Conservation (phyloP, 2,797 vertebrate genomes). For the Enteromius trimaculatus region DNA sequence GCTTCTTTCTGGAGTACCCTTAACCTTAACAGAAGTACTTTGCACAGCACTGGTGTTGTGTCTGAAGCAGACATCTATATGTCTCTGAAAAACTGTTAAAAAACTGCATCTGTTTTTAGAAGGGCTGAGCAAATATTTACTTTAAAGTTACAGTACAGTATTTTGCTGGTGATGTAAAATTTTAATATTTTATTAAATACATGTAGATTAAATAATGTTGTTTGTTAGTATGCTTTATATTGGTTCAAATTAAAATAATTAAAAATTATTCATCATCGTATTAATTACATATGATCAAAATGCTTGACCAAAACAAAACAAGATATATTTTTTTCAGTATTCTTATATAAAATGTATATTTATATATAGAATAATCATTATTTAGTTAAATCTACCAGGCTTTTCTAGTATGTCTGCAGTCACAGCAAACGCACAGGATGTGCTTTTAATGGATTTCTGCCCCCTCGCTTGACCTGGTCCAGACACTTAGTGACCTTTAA, state of each 20-base stretch:
- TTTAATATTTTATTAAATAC: not conserved
- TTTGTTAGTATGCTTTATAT: not conserved
- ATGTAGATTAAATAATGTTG: not conserved
- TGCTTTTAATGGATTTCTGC: slow-evolving; percentile 38
- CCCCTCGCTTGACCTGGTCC: slow-evolving; percentile 50
- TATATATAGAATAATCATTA: not conserved
- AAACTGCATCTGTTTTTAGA: not conserved
- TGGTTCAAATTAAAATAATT: not conserved
- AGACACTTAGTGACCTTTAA: slow-evolving; percentile 55
- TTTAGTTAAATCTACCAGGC: not conserved
- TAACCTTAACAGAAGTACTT: slow-evolving; percentile 27
- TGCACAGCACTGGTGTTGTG: not conserved
- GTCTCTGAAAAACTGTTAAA: not conserved
- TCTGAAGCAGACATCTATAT: not conserved
- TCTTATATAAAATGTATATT: not conserved
- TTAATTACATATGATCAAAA: not conserved
- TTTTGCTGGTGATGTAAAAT: not conserved
- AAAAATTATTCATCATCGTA: not conserved
- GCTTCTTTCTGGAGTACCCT: slow-evolving; percentile 14
- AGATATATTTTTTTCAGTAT: no score
- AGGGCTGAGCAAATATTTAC: not conserved
- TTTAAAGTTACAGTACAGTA: not conserved
- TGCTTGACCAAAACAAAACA: no score
- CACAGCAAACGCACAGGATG: slow-evolving; percentile 35
- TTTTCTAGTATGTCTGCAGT: slow-evolving; percentile 11